A percentile compares a stretch with the other conserved stretches of the same genome.
Conservation (phyloP, 1,140 invertebrate genomes). For the Achroia grisella region DNA sequence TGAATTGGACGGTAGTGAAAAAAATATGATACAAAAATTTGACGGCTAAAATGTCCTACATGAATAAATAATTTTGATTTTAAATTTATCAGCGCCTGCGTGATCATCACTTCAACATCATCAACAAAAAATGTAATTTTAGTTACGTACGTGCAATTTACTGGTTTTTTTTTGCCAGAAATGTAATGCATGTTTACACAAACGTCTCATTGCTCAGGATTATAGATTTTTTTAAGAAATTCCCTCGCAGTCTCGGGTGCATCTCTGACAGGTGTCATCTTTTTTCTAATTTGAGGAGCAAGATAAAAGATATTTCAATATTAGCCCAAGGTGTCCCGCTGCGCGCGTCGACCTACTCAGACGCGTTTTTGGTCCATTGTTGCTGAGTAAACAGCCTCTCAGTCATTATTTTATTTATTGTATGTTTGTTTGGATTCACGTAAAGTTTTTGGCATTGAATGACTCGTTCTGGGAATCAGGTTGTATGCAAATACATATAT, state of each 20-base stretch:
- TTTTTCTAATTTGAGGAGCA: slow-evolving; percentile 39
- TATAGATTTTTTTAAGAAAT: slow-evolving; percentile 22
- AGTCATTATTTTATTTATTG: not conserved
- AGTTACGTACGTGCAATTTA: no score
- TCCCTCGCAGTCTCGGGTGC: slow-evolving; percentile 33
- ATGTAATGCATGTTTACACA: slow-evolving; percentile 28
- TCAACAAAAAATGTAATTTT: no score
- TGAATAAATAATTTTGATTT: no score
- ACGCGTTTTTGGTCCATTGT: slow-evolving; percentile 10
- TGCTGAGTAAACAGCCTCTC: not conserved
- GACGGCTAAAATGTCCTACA: no score
- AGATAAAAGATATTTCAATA: slow-evolving; percentile 54
- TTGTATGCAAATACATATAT: not conserved
- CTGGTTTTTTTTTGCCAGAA: not conserved
- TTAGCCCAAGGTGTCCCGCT: slow-evolving; percentile 41
- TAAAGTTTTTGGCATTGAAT: slow-evolving; percentile 1
- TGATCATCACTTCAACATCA: no score
- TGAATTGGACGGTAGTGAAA: no score
- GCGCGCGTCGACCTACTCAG: slow-evolving; percentile 14
- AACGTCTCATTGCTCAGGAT: slow-evolving; percentile 27
- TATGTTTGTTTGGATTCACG: not conserved
- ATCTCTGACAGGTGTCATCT: slow-evolving; percentile 63
- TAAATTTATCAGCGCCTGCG: no score
- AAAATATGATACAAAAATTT: no score
- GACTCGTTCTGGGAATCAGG: not conserved